A percentile compares a stretch with the other conserved stretches of the same genome.
Evolutionary conservation across 64 coral and sea anemone species (phyloP).

Genomic region (Anthopleura sola): DNA sequence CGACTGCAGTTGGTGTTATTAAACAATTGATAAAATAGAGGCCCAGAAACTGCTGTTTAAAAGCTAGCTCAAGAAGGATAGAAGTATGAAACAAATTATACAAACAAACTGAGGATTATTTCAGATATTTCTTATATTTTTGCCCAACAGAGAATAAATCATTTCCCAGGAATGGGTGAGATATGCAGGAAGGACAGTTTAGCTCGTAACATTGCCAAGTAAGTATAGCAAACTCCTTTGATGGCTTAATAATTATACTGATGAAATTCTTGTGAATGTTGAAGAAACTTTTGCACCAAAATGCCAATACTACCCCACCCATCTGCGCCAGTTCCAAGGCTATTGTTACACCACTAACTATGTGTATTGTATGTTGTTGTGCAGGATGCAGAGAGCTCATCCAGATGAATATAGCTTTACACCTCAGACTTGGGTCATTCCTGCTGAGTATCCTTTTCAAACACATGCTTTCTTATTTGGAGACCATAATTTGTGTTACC

Average conservation of each 20-base stretch:
- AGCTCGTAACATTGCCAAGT: slow-evolving; percentile 86
- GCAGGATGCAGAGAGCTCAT: slow-evolving; percentile 87
- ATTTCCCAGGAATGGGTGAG: slow-evolving; percentile 99
- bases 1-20: too few relatives aligned
- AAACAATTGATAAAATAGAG: too few relatives aligned
- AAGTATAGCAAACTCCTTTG: too few relatives aligned
- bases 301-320: too few relatives aligned
- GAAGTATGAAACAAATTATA: too few relatives aligned
- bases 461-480: neutral
- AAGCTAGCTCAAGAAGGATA: too few relatives aligned
- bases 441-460: slow-evolving; percentile 93
- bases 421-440: slow-evolving; percentile 82
- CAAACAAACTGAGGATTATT: neutral
- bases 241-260: too few relatives aligned
- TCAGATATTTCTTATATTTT: slow-evolving; percentile 7
- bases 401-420: slow-evolving; percentile 90
- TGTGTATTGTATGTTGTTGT: neutral
- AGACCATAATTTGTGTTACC: neutral
- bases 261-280: neutral
- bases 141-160: slow-evolving; percentile 81
- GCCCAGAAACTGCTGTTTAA: too few relatives aligned
- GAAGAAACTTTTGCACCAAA: neutral
- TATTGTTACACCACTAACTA: neutral
- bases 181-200: slow-evolving; percentile 91
- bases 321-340: too few relatives aligned